Conservation (phyloP, 1,140 invertebrate species). For the Archegozetes longisetosus region DNA sequence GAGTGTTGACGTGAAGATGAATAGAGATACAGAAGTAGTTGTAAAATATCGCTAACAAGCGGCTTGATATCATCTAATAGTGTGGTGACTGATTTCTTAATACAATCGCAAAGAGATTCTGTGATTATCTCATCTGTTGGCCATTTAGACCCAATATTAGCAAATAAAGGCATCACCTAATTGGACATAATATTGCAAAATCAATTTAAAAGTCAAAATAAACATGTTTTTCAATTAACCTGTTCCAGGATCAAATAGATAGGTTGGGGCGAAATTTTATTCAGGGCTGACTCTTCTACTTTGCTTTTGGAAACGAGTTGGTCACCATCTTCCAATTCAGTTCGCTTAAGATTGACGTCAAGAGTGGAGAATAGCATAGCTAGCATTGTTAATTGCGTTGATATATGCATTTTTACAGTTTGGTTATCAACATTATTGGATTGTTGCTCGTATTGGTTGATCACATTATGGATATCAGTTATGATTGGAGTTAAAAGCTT, state of each 20-base stretch:
- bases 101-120: conserved; percentile 46
- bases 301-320: not conserved
- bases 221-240: not conserved
- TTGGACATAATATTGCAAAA: not conserved
- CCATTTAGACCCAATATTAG: conserved; percentile 7
- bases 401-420: conserved; percentile 22
- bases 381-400: conserved; percentile 47
- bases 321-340: conserved; percentile 20
- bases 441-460: conserved; percentile 25
- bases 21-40: conserved; percentile 50
- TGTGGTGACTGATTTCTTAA: conserved; percentile 48
- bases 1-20: conserved; percentile 45
- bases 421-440: conserved; percentile 18
- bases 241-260: conserved; percentile 13
- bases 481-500: conserved; percentile 48
- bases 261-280: conserved; percentile 12
- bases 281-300: not conserved
- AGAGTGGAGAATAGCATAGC: conserved; percentile 49
- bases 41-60: conserved; percentile 44
- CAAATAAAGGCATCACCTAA: conserved; percentile 12
- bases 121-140: conserved; percentile 14
- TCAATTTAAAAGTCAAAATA: not conserved
- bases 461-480: conserved; percentile 37
- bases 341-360: conserved; percentile 29
- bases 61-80: conserved; percentile 45